phyloP scores from a whole-genome alignment of 2,113 vertebrate species.

The Anoplopoma fimbria region DNA sequence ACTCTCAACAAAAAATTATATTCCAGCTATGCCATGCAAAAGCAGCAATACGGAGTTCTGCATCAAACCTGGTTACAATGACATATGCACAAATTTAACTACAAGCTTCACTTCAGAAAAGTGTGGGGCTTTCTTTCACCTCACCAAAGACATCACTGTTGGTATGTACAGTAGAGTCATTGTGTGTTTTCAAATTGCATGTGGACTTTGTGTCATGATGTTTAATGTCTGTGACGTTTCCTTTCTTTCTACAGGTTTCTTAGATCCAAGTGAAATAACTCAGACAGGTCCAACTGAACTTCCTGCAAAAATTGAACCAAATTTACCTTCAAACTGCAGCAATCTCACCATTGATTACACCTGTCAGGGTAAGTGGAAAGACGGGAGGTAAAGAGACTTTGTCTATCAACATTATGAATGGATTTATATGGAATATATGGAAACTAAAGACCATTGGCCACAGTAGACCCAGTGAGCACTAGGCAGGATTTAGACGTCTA shows the following conservation, averaged over 20 bases:
- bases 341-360: slow-evolving; percentile 13
- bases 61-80: not conserved
- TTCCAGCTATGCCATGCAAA: rapidly evolving
- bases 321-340: slow-evolving; percentile 18
- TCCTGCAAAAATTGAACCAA: not conserved
- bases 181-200: not conserved
- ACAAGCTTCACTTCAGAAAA: not conserved
- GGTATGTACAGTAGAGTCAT: slow-evolving; percentile 53
- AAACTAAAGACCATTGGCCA: not conserved
- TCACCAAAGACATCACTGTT: not conserved
- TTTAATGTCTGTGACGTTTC: not conserved
- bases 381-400: not conserved
- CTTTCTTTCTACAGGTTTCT: slow-evolving; percentile 18
- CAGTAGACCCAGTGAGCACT: no score
- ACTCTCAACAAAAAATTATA: not conserved
- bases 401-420: not conserved
- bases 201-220: not conserved
- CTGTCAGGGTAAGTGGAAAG: slow-evolving; percentile 50
- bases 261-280: not conserved
- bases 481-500: no score
- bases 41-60: not conserved
- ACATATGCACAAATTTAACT: slow-evolving; percentile 43
- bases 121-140: rapidly evolving
- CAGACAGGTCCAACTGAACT: rapidly evolving
- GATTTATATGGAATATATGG: not conserved